phyloP scores from a whole-genome alignment of 2,113 vertebrate species.

The Cephalophus harveyi region DNA sequence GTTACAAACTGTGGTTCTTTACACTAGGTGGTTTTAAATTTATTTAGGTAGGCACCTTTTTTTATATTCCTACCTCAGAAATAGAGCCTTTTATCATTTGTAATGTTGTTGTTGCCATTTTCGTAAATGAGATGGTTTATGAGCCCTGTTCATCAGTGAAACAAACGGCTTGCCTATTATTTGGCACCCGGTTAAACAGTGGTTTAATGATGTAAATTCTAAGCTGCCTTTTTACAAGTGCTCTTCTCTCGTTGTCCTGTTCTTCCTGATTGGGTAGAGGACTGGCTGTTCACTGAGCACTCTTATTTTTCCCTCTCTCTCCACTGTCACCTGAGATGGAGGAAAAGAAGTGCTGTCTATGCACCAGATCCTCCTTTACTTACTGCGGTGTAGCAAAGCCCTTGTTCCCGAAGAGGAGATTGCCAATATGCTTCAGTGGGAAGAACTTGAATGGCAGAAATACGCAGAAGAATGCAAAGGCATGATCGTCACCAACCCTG shows the following conservation, averaged over 20 bases:
- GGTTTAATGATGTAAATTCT: constrained; percentile 45
- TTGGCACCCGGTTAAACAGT: constrained; percentile 31
- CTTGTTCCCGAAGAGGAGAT: constrained; percentile 97
- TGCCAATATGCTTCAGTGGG: constrained; percentile 98
- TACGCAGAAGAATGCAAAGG: constrained; percentile 99
- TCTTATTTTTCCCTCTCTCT: constrained; percentile 30
- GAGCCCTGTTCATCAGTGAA: constrained; percentile 63
- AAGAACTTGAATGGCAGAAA: constrained; percentile 98
- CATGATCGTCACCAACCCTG: constrained; percentile 98
- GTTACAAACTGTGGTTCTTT: constrained; percentile 47
- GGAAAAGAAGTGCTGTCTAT: constrained; percentile 98
- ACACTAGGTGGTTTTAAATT: constrained; percentile 57
- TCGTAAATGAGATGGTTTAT: constrained; percentile 44
- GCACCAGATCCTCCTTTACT: constrained; percentile 97
- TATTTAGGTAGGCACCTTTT: constrained; percentile 60
- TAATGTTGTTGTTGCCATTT: constrained; percentile 55
- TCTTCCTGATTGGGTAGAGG: background rate
- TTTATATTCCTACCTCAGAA: background rate
- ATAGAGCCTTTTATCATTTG: constrained; percentile 34
- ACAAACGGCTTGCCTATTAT: constrained; percentile 24
- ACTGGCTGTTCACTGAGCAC: background rate
- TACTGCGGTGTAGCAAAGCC: constrained; percentile 91
- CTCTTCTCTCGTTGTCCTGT: background rate
- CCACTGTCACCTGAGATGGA: constrained; percentile 83
- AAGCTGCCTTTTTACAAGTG: constrained; percentile 23